Evolutionary conservation across 2,888 invertebrate species (phyloP).

Genomic region (Perizoma flavofasciatum): DNA sequence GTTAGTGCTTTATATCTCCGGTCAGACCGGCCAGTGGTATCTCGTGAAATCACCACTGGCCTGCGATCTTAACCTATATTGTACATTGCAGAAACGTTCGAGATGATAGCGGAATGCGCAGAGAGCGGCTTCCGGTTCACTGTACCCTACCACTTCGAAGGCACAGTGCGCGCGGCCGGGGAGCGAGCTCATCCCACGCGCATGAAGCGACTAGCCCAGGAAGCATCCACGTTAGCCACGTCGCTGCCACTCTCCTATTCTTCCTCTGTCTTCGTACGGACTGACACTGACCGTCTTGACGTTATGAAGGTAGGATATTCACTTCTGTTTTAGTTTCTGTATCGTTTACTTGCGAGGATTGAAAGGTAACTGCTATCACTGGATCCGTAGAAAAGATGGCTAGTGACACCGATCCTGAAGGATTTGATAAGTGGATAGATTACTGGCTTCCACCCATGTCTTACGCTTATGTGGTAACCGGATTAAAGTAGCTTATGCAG

Average conservation of each 20-base stretch:
- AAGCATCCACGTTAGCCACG: constrained; percentile 96
- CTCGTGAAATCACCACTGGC: too few relatives aligned
- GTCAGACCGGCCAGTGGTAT: too few relatives aligned
- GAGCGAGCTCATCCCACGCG: constrained; percentile 94
- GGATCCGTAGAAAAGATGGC: too few relatives aligned
- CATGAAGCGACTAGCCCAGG: constrained; percentile 96
- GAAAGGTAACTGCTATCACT: too few relatives aligned
- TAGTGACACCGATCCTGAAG: too few relatives aligned
- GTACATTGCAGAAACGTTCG: constrained; percentile 89
- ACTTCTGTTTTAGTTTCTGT: background rate
- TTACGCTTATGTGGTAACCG: too few relatives aligned
- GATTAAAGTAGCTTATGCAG: too few relatives aligned
- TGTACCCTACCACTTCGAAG: constrained; percentile 95
- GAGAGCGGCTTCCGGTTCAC: constrained; percentile 91
- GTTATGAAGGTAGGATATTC: constrained; percentile 91
- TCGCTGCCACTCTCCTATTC: constrained; percentile 96
- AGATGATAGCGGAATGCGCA: constrained; percentile 93
- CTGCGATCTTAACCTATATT: too few relatives aligned
- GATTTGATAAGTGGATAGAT: too few relatives aligned
- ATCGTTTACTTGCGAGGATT: background rate
- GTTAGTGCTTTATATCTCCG: too few relatives aligned
- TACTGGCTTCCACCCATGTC: too few relatives aligned
- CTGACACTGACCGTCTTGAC: constrained; percentile 96
- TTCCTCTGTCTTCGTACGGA: constrained; percentile 97
- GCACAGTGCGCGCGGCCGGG: constrained; percentile 92